A percentile compares a stretch with the other conserved stretches of the same genome.
Evolutionary conservation across 2,797 vertebrate species (phyloP).

Genomic region (Acanthiza pusilla): DNA sequence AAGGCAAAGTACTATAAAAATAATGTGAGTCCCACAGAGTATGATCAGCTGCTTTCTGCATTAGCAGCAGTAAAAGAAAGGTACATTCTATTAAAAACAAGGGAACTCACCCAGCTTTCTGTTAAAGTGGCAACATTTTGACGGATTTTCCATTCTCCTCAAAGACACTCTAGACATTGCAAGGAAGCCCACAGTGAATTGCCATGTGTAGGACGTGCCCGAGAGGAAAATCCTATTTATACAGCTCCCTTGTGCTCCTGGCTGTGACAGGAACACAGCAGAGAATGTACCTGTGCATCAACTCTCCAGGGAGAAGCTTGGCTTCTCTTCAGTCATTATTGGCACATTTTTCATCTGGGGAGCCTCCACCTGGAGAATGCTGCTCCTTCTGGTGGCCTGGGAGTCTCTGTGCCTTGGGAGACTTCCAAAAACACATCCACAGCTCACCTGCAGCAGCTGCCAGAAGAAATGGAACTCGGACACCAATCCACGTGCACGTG

Average conservation of each 20-base stretch:
- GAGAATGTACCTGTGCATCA: not conserved
- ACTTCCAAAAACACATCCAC: not conserved
- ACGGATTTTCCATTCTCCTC: conserved; percentile 1
- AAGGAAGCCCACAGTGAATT: not conserved
- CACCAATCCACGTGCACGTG: no score
- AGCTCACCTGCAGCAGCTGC: not conserved
- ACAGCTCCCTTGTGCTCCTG: not conserved
- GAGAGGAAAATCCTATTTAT: not conserved
- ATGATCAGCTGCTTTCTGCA: conserved; percentile 23
- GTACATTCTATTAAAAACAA: conserved; percentile 1
- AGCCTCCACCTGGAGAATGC: not conserved
- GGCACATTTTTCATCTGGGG: not conserved
- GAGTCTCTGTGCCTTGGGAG: not conserved
- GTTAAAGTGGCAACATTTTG: not conserved
- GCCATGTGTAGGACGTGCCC: not conserved
- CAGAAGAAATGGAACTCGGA: not conserved
- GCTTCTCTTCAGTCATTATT: not conserved
- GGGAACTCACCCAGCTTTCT: conserved; percentile 25
- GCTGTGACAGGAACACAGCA: not conserved
- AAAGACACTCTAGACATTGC: not conserved
- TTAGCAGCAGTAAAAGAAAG: conserved; percentile 30
- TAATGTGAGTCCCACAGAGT: not conserved
- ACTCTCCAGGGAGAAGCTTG: not conserved
- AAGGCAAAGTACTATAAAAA: not conserved
- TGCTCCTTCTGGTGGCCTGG: not conserved